Evolutionary conservation across 1,140 invertebrate species (phyloP).

Genomic region (Hirudo medicinalis): DNA sequence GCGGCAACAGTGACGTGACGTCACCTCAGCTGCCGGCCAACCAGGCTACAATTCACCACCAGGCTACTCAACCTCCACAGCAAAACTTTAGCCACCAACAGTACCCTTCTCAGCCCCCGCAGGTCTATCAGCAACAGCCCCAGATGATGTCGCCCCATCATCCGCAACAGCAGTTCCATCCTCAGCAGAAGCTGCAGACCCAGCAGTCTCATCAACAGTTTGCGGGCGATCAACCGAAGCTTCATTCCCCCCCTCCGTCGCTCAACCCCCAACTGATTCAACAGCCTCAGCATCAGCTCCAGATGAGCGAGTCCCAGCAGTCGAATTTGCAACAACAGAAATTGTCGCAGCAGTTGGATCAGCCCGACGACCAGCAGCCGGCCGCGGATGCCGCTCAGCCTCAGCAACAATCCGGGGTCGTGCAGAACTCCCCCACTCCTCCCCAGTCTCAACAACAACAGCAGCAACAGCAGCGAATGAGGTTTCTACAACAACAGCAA

Average conservation of each 20-base stretch:
- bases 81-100: constrained; percentile 18
- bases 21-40: constrained; percentile 15
- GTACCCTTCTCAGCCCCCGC: constrained; percentile 13
- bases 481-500: constrained; percentile 3
- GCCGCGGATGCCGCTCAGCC: too few species aligned
- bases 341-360: neutral
- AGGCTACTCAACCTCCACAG: constrained; percentile 1
- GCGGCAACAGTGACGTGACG: neutral
- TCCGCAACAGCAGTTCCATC: constrained; percentile 17
- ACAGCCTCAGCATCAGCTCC: neutral
- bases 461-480: neutral
- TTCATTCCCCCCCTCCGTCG: too few species aligned
- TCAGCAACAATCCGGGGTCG: neutral
- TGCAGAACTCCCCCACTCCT: too few species aligned
- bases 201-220: too few species aligned
- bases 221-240: too few species aligned
- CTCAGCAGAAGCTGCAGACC: constrained; percentile 6
- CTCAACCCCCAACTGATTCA: neutral
- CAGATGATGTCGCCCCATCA: neutral
- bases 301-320: neutral
- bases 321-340: neutral
- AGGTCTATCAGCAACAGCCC: constrained; percentile 18
- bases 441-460: constrained; percentile 3
- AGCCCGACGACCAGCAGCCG: neutral
- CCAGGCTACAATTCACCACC: constrained; percentile 15